phyloP scores from a whole-genome alignment of 1,140 invertebrate genomes.

The Triops cancriformis region DNA sequence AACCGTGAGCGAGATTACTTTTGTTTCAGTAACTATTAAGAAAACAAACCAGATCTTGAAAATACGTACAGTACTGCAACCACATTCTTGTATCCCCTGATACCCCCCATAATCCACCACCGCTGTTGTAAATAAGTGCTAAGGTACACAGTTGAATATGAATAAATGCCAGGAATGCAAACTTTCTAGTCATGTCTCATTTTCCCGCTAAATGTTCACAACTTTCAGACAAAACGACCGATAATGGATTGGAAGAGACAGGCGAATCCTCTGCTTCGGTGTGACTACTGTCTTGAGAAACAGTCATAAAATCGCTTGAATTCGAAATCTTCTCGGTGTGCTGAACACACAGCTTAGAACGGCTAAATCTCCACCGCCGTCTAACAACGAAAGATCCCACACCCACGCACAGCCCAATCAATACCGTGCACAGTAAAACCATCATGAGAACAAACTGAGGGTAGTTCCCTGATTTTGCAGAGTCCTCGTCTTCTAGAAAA shows the following conservation, averaged over 20 bases:
- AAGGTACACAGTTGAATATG: too few relatives aligned
- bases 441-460: neutral
- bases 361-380: neutral
- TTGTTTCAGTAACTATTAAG: too few relatives aligned
- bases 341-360: neutral
- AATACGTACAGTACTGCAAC: too few relatives aligned
- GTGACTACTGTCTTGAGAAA: neutral
- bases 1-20: too few relatives aligned
- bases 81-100: too few relatives aligned
- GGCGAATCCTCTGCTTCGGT: neutral
- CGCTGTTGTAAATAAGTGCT: too few relatives aligned
- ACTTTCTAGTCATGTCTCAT: too few relatives aligned
- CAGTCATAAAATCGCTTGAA: neutral
- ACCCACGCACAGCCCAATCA: neutral
- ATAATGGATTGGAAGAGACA: neutral
- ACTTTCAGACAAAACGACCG: neutral
- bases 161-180: too few relatives aligned
- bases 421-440: neutral
- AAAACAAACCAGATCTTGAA: too few relatives aligned
- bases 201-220: neutral
- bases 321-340: neutral
- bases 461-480: neutral
- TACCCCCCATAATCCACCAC: too few relatives aligned
- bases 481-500: neutral
- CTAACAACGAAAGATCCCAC: conserved; percentile 1